These are phyloP conservation scores for Pagetopsis macropterus DNA, from an alignment of 2,797 vertebrate species.

Conservation along the genomic window DNA sequence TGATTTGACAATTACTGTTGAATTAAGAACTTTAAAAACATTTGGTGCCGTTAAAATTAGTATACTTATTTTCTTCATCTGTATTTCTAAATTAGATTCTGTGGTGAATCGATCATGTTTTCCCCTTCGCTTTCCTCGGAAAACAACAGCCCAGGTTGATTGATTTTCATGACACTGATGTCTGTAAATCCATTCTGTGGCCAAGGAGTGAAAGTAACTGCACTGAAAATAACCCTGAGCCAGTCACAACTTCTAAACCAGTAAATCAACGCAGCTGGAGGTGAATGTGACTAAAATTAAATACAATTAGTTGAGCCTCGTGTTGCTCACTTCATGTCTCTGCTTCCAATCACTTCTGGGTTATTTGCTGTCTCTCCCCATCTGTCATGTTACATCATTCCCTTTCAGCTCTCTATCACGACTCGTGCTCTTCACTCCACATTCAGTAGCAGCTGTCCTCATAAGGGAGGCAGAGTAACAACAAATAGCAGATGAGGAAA, in stretches of 20 bases:
- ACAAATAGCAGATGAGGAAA: neutral
- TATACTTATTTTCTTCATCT: neutral
- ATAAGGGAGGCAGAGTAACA: constrained; percentile 29
- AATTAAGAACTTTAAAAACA: neutral
- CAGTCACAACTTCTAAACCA: constrained; percentile 25
- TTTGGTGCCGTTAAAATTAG: neutral
- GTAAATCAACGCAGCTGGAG: constrained; percentile 42
- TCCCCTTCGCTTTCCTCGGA: constrained; percentile 1
- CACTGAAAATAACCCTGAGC: constrained; percentile 39
- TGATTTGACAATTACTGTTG: neutral
- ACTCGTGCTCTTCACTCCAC: constrained; percentile 12
- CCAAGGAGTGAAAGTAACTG: neutral
- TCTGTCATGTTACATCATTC: constrained; percentile 30
- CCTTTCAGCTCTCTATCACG: constrained; percentile 2
- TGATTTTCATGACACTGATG: constrained; percentile 22
- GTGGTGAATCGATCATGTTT: neutral
- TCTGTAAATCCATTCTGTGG: constrained; percentile 25
- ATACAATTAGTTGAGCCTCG: constrained; percentile 35
- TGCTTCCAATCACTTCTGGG: constrained; percentile 19
- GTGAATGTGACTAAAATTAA: constrained; percentile 51
- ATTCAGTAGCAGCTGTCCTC: neutral
- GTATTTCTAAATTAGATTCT: neutral
- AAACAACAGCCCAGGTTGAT: neutral
- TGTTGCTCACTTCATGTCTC: constrained; percentile 40
- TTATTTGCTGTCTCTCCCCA: constrained; percentile 29